Percentiles rank a stretch among this genome's conserved stretches.
Evolutionary conservation across 2,888 invertebrate species (phyloP).

Genomic region (Seira sanloemensis): DNA sequence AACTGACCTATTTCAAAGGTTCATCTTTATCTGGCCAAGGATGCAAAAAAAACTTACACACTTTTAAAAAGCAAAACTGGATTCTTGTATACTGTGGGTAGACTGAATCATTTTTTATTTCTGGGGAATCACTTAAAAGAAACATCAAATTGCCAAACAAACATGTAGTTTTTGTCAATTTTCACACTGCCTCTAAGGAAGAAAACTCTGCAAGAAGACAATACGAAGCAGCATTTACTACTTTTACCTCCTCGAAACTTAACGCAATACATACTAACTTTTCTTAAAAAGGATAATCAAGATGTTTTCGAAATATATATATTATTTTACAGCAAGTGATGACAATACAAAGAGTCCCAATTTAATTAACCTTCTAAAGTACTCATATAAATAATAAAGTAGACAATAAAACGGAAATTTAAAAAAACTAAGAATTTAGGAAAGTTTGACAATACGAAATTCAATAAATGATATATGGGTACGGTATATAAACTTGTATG

Average conservation of each 20-base stretch:
- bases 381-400: background rate
- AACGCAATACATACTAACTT: constrained; percentile 47
- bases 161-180: constrained; percentile 35
- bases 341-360: background rate
- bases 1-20: background rate
- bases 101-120: background rate
- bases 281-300: constrained; percentile 1
- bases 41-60: background rate
- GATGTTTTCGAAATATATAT: background rate
- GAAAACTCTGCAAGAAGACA: constrained; percentile 52
- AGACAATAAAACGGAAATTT: background rate
- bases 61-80: too few species aligned
- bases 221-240: constrained; percentile 24
- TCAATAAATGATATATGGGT: background rate
- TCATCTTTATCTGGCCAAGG: background rate
- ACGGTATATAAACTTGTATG: background rate
- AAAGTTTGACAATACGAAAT: background rate
- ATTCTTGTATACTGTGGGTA: background rate
- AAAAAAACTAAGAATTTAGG: background rate
- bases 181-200: constrained; percentile 55
- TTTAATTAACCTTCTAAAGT: background rate
- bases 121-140: background rate
- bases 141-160: background rate
- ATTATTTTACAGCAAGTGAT: constrained; percentile 21
- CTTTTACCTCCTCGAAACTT: constrained; percentile 38